phyloP scores from a whole-genome alignment of 2,888 invertebrate genomes.

The Plebejus anna region DNA sequence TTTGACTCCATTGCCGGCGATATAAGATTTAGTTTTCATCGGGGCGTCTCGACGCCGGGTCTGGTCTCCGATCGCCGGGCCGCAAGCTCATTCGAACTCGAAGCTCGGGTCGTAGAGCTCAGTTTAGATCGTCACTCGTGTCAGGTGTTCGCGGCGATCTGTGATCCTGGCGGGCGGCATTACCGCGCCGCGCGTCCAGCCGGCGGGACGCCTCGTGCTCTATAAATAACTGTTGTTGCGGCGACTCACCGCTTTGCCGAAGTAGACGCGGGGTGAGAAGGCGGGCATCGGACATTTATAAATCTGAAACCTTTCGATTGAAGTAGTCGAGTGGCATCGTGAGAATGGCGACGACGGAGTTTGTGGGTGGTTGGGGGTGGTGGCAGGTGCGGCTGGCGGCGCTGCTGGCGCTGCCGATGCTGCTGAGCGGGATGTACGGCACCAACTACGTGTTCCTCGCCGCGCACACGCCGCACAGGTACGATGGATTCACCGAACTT shows the following conservation, averaged over 20 bases:
- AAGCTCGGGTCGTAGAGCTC: neutral
- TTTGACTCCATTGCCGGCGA: neutral
- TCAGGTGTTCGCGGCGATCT: neutral
- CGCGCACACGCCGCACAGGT: constrained; percentile 65
- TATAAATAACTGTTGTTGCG: neutral
- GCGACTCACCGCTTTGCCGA: neutral
- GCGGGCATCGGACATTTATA: neutral
- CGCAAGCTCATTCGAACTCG: neutral
- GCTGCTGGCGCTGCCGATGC: constrained; percentile 68
- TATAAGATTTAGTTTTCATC: neutral
- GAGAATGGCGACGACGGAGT: constrained; percentile 50
- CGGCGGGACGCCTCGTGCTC: constrained; percentile 40
- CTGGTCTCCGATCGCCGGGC: constrained; percentile 38
- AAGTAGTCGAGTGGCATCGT: neutral
- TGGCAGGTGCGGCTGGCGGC: constrained; percentile 68
- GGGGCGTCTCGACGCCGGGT: constrained; percentile 30
- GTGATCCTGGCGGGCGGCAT: constrained; percentile 35
- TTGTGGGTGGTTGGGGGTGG: constrained; percentile 60
- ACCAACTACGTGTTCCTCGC: constrained; percentile 75
- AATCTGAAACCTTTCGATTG: neutral
- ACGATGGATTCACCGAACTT: constrained; percentile 5
- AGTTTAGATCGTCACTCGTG: neutral
- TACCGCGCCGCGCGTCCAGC: constrained; percentile 43
- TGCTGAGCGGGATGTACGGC: constrained; percentile 67
- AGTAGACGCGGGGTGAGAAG: neutral